Percentiles rank a stretch among this genome's conserved stretches.
Conservation (phyloP, 2,888 invertebrate genomes). For the Polyommatus iphigenia region DNA sequence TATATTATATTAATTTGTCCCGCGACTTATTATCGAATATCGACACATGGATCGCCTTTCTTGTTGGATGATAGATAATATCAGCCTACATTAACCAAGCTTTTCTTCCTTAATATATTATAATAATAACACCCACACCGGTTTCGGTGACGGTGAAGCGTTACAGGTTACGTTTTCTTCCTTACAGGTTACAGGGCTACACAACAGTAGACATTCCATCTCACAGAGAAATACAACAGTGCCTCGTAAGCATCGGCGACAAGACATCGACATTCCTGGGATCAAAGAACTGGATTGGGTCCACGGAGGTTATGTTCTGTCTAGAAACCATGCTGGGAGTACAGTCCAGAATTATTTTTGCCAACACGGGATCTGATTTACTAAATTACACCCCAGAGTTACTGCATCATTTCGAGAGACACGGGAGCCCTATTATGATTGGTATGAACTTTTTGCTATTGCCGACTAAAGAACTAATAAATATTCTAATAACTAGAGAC, state of each 20-base stretch:
- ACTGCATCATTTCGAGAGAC: constrained; percentile 92
- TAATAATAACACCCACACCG: no score
- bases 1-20: no score
- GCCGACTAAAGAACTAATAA: no score
- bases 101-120: no score
- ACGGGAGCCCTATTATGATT: constrained; percentile 99
- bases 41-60: no score
- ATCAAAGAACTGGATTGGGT: constrained; percentile 98
- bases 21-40: background rate
- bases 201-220: constrained; percentile 87
- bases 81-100: no score
- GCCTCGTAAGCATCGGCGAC: constrained; percentile 96
- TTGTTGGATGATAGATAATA: no score
- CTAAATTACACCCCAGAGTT: constrained; percentile 89
- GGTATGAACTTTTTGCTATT: constrained; percentile 77
- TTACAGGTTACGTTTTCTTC: constrained; percentile 18
- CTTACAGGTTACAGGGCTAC: constrained; percentile 87
- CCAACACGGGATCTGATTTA: constrained; percentile 92
- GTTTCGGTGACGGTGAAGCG: no score
- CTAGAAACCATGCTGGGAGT: constrained; percentile 89
- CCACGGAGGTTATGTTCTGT: constrained; percentile 97
- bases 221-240: constrained; percentile 94
- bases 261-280: constrained; percentile 93
- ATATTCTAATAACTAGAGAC: no score
- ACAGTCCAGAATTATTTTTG: constrained; percentile 89